These are phyloP conservation scores for Philaethria dido DNA, from an alignment of 2,888 invertebrate genomes.

Conservation along the genomic window DNA sequence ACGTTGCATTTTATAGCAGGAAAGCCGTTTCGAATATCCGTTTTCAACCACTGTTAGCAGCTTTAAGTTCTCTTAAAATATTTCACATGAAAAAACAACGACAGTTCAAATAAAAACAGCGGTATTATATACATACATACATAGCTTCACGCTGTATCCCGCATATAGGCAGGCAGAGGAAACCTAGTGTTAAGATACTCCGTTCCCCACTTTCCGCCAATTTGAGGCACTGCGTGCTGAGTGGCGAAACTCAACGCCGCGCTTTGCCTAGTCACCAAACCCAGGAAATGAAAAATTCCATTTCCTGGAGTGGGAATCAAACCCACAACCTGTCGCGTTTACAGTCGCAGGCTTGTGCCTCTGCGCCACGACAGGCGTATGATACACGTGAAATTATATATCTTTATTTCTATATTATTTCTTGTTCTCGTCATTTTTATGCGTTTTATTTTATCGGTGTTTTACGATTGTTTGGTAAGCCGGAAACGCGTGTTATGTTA, in stretches of 20 bases:
- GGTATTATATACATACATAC: too few species aligned
- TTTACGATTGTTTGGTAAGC: constrained; percentile 41
- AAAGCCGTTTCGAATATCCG: constrained; percentile 35
- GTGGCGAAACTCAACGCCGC: too few species aligned
- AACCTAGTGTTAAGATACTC: too few species aligned
- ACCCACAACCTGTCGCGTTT: too few species aligned
- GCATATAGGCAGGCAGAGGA: too few species aligned
- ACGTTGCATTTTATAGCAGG: constrained; percentile 30
- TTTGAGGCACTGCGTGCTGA: too few species aligned
- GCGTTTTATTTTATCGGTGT: constrained; percentile 37
- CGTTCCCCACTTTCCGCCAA: too few species aligned
- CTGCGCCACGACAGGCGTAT: not conserved
- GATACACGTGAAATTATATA: constrained; percentile 33
- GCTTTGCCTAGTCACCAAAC: too few species aligned
- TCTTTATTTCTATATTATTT: constrained; percentile 38
- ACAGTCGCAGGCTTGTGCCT: too few species aligned
- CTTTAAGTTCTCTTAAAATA: constrained; percentile 35
- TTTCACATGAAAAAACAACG: constrained; percentile 35
- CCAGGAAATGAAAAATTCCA: too few species aligned
- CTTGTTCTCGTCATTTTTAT: constrained; percentile 34
- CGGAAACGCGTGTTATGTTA: constrained; percentile 28
- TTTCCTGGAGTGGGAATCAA: too few species aligned
- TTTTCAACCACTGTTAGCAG: constrained; percentile 28
- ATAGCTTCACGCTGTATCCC: too few species aligned
- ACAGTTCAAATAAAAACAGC: constrained; percentile 36